phyloP scores from a whole-genome alignment of 2,888 invertebrate species.

The Cryptus viduatorius region DNA sequence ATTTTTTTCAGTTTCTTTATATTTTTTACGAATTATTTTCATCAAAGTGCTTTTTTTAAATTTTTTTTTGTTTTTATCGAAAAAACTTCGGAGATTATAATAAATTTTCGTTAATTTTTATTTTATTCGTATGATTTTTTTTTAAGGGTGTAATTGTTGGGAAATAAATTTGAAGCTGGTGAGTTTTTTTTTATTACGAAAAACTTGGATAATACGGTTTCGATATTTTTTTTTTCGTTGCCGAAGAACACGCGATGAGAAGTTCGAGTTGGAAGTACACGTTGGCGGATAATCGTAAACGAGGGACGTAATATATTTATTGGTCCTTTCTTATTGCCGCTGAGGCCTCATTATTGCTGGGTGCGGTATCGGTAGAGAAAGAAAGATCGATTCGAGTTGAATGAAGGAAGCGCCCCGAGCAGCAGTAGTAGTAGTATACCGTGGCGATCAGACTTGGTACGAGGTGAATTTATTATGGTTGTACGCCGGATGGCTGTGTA shows the following conservation, averaged over 20 bases:
- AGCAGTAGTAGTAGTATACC: not conserved
- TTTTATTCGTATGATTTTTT: too few relatives aligned
- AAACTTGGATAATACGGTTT: too few relatives aligned
- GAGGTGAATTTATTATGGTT: conserved; percentile 68
- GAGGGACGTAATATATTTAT: conserved; percentile 37
- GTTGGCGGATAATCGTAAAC: conserved; percentile 2
- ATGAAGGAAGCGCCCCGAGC: conserved; percentile 25
- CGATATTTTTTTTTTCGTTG: not conserved
- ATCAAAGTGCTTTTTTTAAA: not conserved
- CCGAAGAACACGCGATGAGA: too few relatives aligned
- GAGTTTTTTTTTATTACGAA: too few relatives aligned
- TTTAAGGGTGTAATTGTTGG: too few relatives aligned
- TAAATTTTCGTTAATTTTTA: too few relatives aligned
- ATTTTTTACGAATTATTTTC: not conserved
- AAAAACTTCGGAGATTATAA: too few relatives aligned
- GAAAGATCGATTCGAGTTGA: conserved; percentile 47
- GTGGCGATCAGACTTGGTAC: conserved; percentile 42
- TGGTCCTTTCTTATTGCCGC: conserved; percentile 45
- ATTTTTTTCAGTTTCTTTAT: not conserved
- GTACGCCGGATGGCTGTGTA: conserved; percentile 39
- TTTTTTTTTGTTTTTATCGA: too few relatives aligned
- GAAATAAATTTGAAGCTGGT: too few relatives aligned
- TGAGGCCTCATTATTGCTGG: conserved; percentile 34
- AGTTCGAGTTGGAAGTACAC: not conserved
- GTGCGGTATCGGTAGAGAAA: not conserved